phyloP scores from a whole-genome alignment of 2,888 invertebrate species.

The Merodon equestris region DNA sequence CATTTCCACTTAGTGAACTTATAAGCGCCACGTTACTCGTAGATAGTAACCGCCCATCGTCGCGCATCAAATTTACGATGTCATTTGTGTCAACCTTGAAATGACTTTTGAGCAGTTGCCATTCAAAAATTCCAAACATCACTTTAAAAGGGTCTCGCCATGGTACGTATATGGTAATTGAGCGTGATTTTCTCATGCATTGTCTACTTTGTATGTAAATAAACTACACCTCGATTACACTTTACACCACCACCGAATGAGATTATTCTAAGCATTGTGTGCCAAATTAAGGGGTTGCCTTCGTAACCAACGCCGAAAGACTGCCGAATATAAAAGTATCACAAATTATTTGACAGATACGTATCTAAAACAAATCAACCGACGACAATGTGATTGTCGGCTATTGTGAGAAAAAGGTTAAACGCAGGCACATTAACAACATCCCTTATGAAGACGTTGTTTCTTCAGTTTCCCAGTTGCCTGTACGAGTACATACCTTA shows the following conservation, averaged over 20 bases:
- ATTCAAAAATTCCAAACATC: conserved; percentile 31
- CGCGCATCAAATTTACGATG: conserved; percentile 51
- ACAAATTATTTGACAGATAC: conserved; percentile 44
- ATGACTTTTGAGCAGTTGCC: conserved; percentile 49
- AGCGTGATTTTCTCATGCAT: conserved; percentile 51
- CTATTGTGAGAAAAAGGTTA: conserved; percentile 43
- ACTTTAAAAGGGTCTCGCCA: conserved; percentile 33
- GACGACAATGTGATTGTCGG: conserved; percentile 13
- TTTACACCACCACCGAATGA: conserved; percentile 53
- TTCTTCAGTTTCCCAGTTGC: conserved; percentile 15
- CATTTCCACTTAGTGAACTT: no score
- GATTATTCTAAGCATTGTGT: conserved; percentile 16
- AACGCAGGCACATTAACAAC: conserved; percentile 9
- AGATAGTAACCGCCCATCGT: conserved; percentile 28
- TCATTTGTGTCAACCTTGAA: conserved; percentile 57
- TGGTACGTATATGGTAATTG: conserved; percentile 51
- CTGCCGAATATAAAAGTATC: conserved; percentile 39
- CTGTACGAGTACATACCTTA: conserved; percentile 25
- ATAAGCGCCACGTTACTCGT: no score
- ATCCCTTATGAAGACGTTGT: conserved; percentile 29
- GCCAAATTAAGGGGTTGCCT: conserved; percentile 57
- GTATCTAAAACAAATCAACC: conserved; percentile 33
- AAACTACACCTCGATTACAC: conserved; percentile 36
- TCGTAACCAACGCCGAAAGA: neutral
- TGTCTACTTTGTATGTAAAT: conserved; percentile 6